Evolutionary conservation across 2,888 invertebrate species (phyloP).

Genomic region (Copidosoma aretas): DNA sequence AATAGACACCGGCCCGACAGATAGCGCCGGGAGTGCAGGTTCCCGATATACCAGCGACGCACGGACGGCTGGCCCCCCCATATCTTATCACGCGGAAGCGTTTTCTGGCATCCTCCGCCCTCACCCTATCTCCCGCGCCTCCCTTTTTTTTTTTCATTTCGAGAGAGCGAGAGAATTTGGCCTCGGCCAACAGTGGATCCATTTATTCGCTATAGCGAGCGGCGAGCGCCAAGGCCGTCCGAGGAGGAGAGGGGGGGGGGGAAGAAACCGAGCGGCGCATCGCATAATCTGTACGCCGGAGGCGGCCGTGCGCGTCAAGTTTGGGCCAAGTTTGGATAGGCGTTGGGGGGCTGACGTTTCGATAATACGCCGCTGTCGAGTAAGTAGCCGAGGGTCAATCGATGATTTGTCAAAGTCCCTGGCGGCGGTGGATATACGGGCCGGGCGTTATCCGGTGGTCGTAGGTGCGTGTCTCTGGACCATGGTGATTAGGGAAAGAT

Average conservation of each 20-base stretch:
- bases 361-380: too few species aligned
- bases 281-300: background rate
- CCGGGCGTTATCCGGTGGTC: background rate
- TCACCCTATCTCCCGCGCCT: slow-evolving; percentile 16
- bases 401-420: slow-evolving; percentile 60
- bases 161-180: too few species aligned
- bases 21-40: slow-evolving; percentile 35
- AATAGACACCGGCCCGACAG: slow-evolving; percentile 17
- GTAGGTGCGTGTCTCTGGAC: slow-evolving; percentile 24
- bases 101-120: slow-evolving; percentile 44
- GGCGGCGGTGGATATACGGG: background rate
- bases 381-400: slow-evolving; percentile 49
- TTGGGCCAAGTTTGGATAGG: background rate
- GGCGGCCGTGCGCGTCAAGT: background rate
- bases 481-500: slow-evolving; percentile 31
- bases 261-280: slow-evolving; percentile 1
- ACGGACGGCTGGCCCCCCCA: slow-evolving; percentile 34
- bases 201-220: too few species aligned
- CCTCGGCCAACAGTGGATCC: slow-evolving; percentile 53
- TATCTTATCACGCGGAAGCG: slow-evolving; percentile 60
- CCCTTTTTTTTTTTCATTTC: slow-evolving; percentile 10
- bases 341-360: too few species aligned
- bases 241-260: slow-evolving; percentile 25
- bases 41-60: slow-evolving; percentile 50
- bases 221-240: slow-evolving; percentile 56